Conservation (phyloP, 2,888 invertebrate species). For the Adelphocoris suturalis region DNA sequence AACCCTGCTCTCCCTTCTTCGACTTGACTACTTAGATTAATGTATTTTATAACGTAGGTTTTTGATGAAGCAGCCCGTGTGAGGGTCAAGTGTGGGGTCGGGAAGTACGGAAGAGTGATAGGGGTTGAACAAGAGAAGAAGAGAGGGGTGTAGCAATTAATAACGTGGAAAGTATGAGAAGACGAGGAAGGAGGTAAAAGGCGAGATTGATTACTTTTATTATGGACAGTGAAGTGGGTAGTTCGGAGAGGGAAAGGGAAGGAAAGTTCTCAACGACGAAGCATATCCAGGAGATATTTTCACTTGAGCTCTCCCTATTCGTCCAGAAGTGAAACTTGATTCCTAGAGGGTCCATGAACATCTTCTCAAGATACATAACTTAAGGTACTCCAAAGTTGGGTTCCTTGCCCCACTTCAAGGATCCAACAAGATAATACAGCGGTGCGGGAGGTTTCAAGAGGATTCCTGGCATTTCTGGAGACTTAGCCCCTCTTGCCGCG, state of each 20-base stretch:
- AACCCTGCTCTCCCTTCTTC: slow-evolving; percentile 32
- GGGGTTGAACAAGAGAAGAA: slow-evolving; percentile 14
- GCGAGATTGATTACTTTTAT: slow-evolving; percentile 70
- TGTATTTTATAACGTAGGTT: slow-evolving; percentile 60
- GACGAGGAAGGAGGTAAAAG: slow-evolving; percentile 57
- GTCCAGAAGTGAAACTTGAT: slow-evolving; percentile 21
- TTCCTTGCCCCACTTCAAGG: neutral
- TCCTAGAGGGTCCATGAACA: neutral
- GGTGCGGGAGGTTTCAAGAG: slow-evolving; percentile 37
- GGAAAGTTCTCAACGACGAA: neutral
- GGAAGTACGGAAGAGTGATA: slow-evolving; percentile 45
- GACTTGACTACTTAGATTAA: slow-evolving; percentile 57
- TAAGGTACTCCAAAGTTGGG: slow-evolving; percentile 7
- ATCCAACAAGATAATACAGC: slow-evolving; percentile 30
- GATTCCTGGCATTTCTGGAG: slow-evolving; percentile 50
- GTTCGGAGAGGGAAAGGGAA: slow-evolving; percentile 14
- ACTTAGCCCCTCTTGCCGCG: neutral
- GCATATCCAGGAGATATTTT: slow-evolving; percentile 10
- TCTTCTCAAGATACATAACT: slow-evolving; percentile 28
- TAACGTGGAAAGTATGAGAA: slow-evolving; percentile 59
- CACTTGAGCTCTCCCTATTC: neutral
- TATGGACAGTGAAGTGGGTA: slow-evolving; percentile 70
- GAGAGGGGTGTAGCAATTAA: slow-evolving; percentile 50
- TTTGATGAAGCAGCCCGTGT: slow-evolving; percentile 57
- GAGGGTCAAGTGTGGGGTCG: slow-evolving; percentile 50